Conservation (phyloP, 2,888 invertebrate genomes). For the Chouioia cunea region DNA sequence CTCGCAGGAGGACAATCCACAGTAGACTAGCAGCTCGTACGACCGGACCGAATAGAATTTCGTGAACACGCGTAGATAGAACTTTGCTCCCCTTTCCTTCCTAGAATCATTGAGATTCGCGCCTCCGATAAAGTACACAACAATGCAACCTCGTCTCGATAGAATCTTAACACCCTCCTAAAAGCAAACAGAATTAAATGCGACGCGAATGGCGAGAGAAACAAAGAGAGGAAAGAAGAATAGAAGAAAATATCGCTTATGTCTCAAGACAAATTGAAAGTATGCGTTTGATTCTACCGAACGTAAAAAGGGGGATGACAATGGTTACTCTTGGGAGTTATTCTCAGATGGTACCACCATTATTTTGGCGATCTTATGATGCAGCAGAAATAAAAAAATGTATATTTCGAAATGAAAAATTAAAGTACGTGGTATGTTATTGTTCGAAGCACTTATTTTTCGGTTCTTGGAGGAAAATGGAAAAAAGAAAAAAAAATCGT, state of each 20-base stretch:
- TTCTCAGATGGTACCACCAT: neutral
- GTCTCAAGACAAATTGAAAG: conserved; percentile 55
- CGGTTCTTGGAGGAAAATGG: conserved; percentile 45
- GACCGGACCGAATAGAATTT: too few relatives aligned
- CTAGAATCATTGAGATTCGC: conserved; percentile 55
- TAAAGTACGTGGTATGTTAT: too few relatives aligned
- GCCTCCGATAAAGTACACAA: conserved; percentile 56
- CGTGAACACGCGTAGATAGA: too few relatives aligned
- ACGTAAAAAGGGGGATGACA: conserved; percentile 65
- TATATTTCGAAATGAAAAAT: too few relatives aligned
- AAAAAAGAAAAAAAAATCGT: conserved; percentile 55
- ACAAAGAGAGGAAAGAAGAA: neutral
- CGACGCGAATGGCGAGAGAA: conserved; percentile 41
- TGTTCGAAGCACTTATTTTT: too few relatives aligned
- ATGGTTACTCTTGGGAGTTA: conserved; percentile 56
- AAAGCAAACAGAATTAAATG: conserved; percentile 65
- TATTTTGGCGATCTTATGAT: conserved; percentile 14
- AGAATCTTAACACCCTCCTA: conserved; percentile 63
- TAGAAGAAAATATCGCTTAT: conserved; percentile 33
- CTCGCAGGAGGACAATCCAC: conserved; percentile 12
- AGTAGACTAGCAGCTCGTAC: neutral
- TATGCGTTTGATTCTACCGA: conserved; percentile 65
- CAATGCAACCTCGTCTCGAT: conserved; percentile 63
- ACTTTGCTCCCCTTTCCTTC: too few relatives aligned
- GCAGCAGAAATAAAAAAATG: too few relatives aligned